Evolutionary conservation across 2,797 vertebrate species (phyloP).

Genomic region (Lutjanus campechanus): DNA sequence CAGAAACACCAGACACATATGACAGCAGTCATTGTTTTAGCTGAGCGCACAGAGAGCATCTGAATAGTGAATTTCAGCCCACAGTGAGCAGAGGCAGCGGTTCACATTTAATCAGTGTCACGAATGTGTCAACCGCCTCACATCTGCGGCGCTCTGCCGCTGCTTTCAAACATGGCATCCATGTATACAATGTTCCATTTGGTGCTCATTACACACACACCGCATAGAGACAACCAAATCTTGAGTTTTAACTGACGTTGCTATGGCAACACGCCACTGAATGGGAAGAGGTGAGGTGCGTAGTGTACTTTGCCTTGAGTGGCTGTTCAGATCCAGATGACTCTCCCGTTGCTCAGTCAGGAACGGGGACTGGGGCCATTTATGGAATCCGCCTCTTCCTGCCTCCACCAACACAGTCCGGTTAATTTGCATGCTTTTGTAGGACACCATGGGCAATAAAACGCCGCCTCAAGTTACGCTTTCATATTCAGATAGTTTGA

Average conservation of each 20-base stretch:
- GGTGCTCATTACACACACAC: slow-evolving; percentile 61
- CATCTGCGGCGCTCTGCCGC: slow-evolving; percentile 36
- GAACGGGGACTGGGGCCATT: slow-evolving; percentile 50
- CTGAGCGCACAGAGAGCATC: slow-evolving; percentile 8
- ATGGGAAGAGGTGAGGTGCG: slow-evolving; percentile 66
- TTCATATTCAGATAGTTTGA: slow-evolving; percentile 16
- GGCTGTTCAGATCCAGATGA: slow-evolving; percentile 74
- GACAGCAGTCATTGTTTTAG: background rate
- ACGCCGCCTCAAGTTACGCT: slow-evolving; percentile 15
- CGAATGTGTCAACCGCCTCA: slow-evolving; percentile 41
- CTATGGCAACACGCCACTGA: slow-evolving; percentile 78
- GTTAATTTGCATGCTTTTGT: slow-evolving; percentile 38
- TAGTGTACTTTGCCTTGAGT: slow-evolving; percentile 75
- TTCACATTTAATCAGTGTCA: slow-evolving; percentile 56
- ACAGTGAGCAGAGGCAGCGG: slow-evolving; percentile 23
- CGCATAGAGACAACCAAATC: slow-evolving; percentile 58
- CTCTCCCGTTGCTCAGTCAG: slow-evolving; percentile 62
- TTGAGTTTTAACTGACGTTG: slow-evolving; percentile 76
- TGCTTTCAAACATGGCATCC: slow-evolving; percentile 44
- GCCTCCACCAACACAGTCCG: slow-evolving; percentile 46
- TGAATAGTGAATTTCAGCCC: slow-evolving; percentile 10
- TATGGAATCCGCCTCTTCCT: slow-evolving; percentile 65
- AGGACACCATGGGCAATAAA: slow-evolving; percentile 1
- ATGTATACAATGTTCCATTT: slow-evolving; percentile 58
- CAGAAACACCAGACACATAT: background rate